Evolutionary conservation across 1,140 invertebrate genomes (phyloP), one percentile per base, ranked within the genome.

Genomic region (Telenomus remus): DNA sequence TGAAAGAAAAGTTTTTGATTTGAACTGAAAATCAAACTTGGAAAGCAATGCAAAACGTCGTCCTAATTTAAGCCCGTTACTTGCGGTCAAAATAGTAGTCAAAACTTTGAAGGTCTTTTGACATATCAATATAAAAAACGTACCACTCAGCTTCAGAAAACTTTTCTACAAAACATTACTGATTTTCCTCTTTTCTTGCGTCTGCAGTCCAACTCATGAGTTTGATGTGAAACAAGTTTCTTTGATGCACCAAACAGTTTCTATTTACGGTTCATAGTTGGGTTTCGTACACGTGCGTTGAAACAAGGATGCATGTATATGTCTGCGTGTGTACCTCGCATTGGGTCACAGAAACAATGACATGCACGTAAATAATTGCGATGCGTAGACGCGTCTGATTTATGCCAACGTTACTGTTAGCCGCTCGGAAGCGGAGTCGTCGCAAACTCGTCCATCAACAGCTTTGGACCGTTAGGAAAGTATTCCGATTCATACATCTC

Each of bases 301-400:
- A 27, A 27, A 27, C 19, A 27, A 27, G 19, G 19, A 6, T 27
- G 2, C 6, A 27, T 27, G 19, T 6, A 35, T 35, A 39, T 39
- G 37, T 9, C 9, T 59, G 15, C 15, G 34, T 39, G 33, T 53
- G 57, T 15, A 46, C 47, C 7, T 66, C 14, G 42, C 35, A 54
- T 49, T 16, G 43, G 27, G 35, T 35, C 54, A 13, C 34, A 39
- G 47, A 48, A 56, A 76, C 65, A 76, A 76, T 70, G 66, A 66
- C 61, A 44, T 64, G 61, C 55, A 66, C 47, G 66, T 76, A 76
- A 76, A 76, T 70, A 76, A 76, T 76, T 76, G 73, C 64, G 39
- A 55, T 59, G 57, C 35, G 63, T 74, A 74, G 64, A 63, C 59
- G 60, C 60, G 60, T 43, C 61, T 76, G 73, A 76, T 76, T 76